A percentile compares a stretch with the other conserved stretches of the same genome.
Evolutionary conservation across 92 coral and sea anemone species (phyloP).

Genomic region (Epizoanthus stellaris): DNA sequence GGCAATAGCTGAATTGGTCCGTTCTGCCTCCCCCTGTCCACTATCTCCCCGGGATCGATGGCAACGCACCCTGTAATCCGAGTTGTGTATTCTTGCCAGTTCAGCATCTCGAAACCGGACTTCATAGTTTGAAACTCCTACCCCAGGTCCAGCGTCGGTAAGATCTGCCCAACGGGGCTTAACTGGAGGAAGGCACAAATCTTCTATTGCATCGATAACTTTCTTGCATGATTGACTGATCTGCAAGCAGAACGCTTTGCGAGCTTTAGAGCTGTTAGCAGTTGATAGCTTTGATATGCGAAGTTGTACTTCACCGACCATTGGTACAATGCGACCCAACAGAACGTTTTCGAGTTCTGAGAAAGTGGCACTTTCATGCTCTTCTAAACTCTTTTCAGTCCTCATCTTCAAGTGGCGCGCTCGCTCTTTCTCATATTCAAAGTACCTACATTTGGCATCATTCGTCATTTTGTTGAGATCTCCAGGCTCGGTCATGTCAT

Average conservation of each 20-base stretch:
- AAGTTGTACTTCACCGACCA: conserved; percentile 33
- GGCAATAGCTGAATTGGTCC: conserved; percentile 48
- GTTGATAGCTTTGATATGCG: conserved; percentile 11
- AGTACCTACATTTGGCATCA: conserved; percentile 17
- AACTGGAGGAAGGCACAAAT: conserved; percentile 32
- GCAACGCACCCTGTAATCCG: conserved; percentile 39
- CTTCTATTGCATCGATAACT: not conserved
- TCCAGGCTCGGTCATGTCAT: conserved; percentile 28
- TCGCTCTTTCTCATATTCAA: conserved; percentile 39
- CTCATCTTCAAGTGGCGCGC: conserved; percentile 40
- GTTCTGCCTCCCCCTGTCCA: conserved; percentile 43
- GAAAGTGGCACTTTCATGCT: conserved; percentile 29
- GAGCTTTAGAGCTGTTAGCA: conserved; percentile 33
- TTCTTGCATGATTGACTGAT: conserved; percentile 17
- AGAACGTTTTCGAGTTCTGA: conserved; percentile 46
- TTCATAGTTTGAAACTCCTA: conserved; percentile 42
- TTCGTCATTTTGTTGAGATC: conserved; percentile 25
- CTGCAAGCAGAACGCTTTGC: conserved; percentile 24
- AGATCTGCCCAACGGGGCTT: conserved; percentile 46
- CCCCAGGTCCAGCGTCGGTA: conserved; percentile 43
- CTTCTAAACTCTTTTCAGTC: conserved; percentile 15
- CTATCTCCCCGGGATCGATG: conserved; percentile 46
- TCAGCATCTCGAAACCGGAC: conserved; percentile 52
- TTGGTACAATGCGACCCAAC: conserved; percentile 25
- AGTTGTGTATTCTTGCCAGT: conserved; percentile 43